These are phyloP conservation scores for Drosophila kepulauana DNA, from an alignment of 1,140 invertebrate genomes.

Conservation along the genomic window DNA sequence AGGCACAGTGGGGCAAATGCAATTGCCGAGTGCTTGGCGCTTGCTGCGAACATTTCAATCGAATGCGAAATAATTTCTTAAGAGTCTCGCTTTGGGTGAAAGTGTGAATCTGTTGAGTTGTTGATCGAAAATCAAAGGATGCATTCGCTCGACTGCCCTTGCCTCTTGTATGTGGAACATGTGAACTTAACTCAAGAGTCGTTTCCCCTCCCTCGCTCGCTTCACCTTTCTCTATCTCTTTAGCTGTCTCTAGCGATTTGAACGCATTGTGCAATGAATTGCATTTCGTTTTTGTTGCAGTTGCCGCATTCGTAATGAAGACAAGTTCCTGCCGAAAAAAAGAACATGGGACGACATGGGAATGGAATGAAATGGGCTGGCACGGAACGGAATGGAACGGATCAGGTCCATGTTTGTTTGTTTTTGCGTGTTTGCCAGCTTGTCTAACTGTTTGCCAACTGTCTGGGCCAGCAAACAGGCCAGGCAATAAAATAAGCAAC, in stretches of 20 bases:
- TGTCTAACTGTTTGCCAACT: conserved; percentile 73
- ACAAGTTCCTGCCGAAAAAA: conserved; percentile 32
- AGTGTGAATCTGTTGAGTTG: neutral
- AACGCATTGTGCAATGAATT: conserved; percentile 64
- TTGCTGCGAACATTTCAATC: no score
- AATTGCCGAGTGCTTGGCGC: neutral
- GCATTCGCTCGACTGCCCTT: no score
- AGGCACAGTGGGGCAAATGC: conserved; percentile 36
- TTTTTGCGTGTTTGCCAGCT: conserved; percentile 63
- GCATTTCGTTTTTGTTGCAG: conserved; percentile 35
- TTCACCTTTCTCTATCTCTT: neutral
- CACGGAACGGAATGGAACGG: neutral
- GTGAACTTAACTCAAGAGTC: neutral
- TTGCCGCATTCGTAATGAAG: conserved; percentile 65
- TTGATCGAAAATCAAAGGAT: neutral
- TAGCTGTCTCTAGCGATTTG: conserved; percentile 1
- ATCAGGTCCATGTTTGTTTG: conserved; percentile 44
- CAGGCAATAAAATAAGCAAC: conserved; percentile 77
- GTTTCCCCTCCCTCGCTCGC: neutral
- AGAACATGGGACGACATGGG: conserved; percentile 9
- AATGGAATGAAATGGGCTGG: conserved; percentile 15
- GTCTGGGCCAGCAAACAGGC: conserved; percentile 59
- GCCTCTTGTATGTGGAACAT: no score
- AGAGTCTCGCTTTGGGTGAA: neutral
- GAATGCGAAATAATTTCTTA: neutral